These are phyloP conservation scores for Anneissia japonica DNA, from an alignment of 35 echinoderm and acorn worm species.

Conservation along the genomic window DNA sequence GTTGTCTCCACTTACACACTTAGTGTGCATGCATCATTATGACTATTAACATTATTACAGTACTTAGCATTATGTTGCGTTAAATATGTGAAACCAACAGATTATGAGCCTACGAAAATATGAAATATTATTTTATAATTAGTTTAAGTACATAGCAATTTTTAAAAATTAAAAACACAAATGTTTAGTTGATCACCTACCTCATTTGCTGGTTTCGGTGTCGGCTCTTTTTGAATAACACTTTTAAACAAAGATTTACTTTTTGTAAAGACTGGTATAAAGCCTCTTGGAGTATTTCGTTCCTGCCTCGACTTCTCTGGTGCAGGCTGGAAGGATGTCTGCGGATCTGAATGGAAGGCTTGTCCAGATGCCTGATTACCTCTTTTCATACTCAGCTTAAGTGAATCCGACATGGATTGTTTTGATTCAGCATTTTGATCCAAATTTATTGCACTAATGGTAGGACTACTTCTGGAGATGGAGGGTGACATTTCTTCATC, in stretches of 20 bases:
- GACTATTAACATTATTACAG: no score
- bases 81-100: no score
- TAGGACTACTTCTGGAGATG: not conserved
- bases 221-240: conserved; percentile 40
- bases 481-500: not conserved
- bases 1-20: no score
- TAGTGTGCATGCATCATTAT: no score
- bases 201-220: not conserved
- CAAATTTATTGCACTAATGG: not conserved
- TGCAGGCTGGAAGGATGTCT: conserved; percentile 30
- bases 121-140: no score
- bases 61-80: no score
- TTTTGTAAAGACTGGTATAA: conserved; percentile 47
- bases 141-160: no score
- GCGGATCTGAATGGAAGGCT: conserved; percentile 38
- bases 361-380: not conserved
- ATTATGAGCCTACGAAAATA: no score
- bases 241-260: conserved; percentile 60
- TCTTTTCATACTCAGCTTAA: not conserved
- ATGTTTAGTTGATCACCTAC: not conserved
- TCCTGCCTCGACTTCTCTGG: conserved; percentile 4
- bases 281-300: conserved; percentile 17
- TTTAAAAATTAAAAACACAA: no score
- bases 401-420: not conserved
- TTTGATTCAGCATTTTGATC: not conserved